Base-by-base conservation (phyloP, 2,113 vertebrate species). In the Sceloporus undulatus region DNA sequence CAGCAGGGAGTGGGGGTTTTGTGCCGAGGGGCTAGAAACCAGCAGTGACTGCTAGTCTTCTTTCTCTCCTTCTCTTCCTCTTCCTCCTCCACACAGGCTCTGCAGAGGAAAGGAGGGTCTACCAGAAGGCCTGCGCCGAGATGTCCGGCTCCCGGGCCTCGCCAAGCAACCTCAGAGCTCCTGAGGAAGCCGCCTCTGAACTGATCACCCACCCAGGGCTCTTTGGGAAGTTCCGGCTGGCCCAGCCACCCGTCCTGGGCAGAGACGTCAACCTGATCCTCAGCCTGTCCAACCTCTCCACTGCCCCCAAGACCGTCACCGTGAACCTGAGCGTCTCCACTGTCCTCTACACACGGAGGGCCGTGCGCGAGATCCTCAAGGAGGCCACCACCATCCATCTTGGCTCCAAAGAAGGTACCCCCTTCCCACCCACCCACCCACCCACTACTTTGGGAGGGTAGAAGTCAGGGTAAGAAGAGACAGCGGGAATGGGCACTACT, bases 191-290 rank as follows among this genome's bases (percentile, higher is more conserved):
- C 25, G 0, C 92, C 9, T 77, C 93, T 38, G 95, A 96, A 54
- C 40, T 94, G 0, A 5, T 86, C 18, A 48, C 88, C 34, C 96
- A 96, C 70, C 97, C 96, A 78, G 96, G 93, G 1, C 93, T 97
- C 23, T 71, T 95, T 0, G 97, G 97, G 87, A 97, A 97, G 78
- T 97, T 97, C 95, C 97, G 94, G 92, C 82, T 97, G 79, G 91
- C 94, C 76, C 95, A 96, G 78, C 96, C 96, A 0, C 96, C 95
- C 0, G 77, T 95, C 34, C 92, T 97, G 29, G 97, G 97, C 91
- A 96, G 96, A 21, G 96, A 97, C 79, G 91, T 97, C 86, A 93
- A 80, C 25, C 89, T 97, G 0, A 85, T 96, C 65, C 88, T 97
- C 85, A 89, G 93, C 21, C 91, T 97, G 56, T 91, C 27, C 82